Evolutionary conservation across 2,888 invertebrate genomes (phyloP).

Genomic region (Heliconius aoede): DNA sequence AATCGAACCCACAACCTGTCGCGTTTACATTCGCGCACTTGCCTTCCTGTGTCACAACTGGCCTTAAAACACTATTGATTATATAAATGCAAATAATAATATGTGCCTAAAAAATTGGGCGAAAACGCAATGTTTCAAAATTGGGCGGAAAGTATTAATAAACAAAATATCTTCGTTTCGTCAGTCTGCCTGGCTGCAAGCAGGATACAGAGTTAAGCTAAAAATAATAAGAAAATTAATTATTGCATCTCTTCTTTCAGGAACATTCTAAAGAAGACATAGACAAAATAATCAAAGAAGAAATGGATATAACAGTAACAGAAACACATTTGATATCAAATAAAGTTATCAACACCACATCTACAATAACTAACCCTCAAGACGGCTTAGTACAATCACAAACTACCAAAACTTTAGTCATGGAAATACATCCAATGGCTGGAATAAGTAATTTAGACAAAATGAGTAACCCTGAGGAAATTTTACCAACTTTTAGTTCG

Average conservation of each 20-base stretch:
- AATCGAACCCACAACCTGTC: too few species aligned
- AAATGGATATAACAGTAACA: constrained; percentile 64
- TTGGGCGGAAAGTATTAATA: too few species aligned
- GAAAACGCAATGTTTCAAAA: too few species aligned
- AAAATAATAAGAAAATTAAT: not conserved
- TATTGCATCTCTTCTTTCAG: constrained; percentile 45
- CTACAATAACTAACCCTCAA: constrained; percentile 65
- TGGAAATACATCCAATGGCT: constrained; percentile 71
- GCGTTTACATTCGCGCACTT: too few species aligned
- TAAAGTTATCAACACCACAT: constrained; percentile 70
- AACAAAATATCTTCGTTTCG: too few species aligned
- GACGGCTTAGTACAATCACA: constrained; percentile 67
- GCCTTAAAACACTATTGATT: too few species aligned
- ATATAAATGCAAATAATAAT: too few species aligned
- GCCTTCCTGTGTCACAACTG: too few species aligned
- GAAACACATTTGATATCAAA: constrained; percentile 76
- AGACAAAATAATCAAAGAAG: constrained; percentile 63
- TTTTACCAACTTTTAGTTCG: constrained; percentile 61
- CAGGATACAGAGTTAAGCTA: not conserved
- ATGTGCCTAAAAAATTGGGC: too few species aligned
- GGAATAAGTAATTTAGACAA: constrained; percentile 50
- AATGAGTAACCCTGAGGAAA: constrained; percentile 69
- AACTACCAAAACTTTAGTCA: constrained; percentile 70
- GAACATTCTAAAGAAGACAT: constrained; percentile 53
- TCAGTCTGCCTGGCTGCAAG: too few species aligned